Evolutionary conservation across 2,797 vertebrate genomes (phyloP), one percentile per base, ranked within the genome.

Genomic region (Neoniphon sammara): DNA sequence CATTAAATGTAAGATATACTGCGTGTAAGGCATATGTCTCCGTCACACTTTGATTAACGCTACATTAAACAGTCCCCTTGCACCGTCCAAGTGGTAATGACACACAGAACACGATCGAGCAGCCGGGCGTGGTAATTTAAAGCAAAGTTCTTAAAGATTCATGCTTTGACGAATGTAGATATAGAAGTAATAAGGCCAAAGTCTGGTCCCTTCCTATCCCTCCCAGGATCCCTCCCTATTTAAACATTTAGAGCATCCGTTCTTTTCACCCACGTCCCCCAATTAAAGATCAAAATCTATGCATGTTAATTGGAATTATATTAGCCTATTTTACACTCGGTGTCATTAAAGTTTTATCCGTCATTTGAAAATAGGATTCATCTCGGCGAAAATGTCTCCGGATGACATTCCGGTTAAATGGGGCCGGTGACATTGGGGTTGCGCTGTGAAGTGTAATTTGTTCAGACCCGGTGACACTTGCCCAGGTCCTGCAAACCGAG

Each of bases 301-400:
- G 84, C 76, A 82, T 82, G 77, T 76, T 83, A 85, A 80, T 80
- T 80, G 73, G 78, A 82, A 66, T 85, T 83, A 53, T 75, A 83
- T 77, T 64, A 75, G 54, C 58, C 73, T 27, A 69, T 79, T 80
- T 73, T 80, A 73, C 50, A 20, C 55, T 17, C 61, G 0, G 6
- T 68, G 52, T 64, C 63, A 80, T 78, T 77, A 67, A 70, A 68
- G 34, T 70, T 71, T 77, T 14, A 83, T 80, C 39, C 47, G 44
- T 76, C 15, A 73, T 77, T 80, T 75, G 4, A 76, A 75, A 78
- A 78, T 20, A 62, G 52, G 27, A 68, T 61, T 73, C 27, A 62
- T 82, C 47, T 58, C 7, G 6, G 30, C 69, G 21, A 60, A 56
- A 72, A 69, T 34, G 66, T 72, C 52, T 70, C 46, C 0, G 12